A percentile compares a stretch with the other conserved stretches of the same genome.
phyloP scores from a whole-genome alignment of 2,113 vertebrate species.

The Coracopsis vasa region DNA sequence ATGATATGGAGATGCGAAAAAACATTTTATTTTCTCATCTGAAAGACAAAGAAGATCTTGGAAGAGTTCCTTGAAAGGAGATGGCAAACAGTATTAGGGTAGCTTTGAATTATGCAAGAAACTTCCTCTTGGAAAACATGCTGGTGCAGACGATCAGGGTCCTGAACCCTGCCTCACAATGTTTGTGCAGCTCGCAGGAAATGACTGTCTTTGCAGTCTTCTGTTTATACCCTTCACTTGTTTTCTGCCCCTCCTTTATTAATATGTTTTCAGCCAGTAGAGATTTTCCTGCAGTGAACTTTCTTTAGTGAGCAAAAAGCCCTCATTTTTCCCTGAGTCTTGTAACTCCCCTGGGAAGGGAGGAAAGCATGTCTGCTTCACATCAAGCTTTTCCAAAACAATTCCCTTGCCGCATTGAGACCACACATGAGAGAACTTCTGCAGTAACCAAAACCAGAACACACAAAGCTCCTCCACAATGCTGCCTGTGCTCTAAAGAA shows the following conservation, averaged over 20 bases:
- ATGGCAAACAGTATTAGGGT: neutral
- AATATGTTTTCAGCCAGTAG: neutral
- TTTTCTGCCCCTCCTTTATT: neutral
- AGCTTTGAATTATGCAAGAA: neutral
- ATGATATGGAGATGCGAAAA: neutral
- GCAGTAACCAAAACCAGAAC: neutral
- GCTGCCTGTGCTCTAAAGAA: neutral
- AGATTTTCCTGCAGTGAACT: neutral
- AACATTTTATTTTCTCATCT: neutral
- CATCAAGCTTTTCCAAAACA: slow-evolving; percentile 30
- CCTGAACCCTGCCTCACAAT: neutral
- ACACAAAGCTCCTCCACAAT: neutral
- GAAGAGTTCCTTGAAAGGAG: neutral
- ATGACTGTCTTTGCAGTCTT: neutral
- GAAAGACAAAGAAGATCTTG: neutral
- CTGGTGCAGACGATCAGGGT: neutral
- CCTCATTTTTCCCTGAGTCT: neutral
- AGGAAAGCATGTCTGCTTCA: slow-evolving; percentile 30
- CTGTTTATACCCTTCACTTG: neutral
- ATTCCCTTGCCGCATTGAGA: neutral
- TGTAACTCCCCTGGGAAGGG: neutral
- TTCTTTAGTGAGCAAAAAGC: neutral
- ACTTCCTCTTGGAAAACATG: neutral
- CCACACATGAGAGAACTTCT: slow-evolving; percentile 19
- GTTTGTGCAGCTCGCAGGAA: rapidly evolving